Conservation (phyloP, 1,140 invertebrate genomes). For the Bombus balteatus region DNA sequence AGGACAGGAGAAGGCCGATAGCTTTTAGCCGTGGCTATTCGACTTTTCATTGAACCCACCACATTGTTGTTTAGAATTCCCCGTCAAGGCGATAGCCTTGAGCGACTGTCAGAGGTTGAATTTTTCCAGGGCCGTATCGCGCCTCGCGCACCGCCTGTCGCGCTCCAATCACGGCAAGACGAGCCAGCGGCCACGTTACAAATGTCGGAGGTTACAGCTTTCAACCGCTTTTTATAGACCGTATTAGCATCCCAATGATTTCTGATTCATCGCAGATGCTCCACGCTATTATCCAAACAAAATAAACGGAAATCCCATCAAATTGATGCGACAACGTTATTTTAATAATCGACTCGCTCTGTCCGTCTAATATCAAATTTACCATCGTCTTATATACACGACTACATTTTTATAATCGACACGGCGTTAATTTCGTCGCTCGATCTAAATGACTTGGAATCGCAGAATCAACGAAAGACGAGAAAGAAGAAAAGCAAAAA, state of each 20-base stretch:
- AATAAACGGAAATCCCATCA: neutral
- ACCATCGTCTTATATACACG: too few species aligned
- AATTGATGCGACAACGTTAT: neutral
- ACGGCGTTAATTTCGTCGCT: neutral
- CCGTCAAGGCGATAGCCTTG: conserved; percentile 8
- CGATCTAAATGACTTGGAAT: neutral
- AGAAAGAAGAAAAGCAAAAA: neutral
- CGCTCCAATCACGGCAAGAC: conserved; percentile 9
- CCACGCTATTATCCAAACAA: neutral
- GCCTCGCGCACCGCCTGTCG: neutral
- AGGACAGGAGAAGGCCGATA: neutral
- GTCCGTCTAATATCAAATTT: neutral
- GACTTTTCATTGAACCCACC: conserved; percentile 21
- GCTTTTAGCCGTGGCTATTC: neutral
- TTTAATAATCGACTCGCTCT: neutral
- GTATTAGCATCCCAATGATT: conserved; percentile 53
- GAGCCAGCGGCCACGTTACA: conserved; percentile 24
- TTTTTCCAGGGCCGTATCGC: conserved; percentile 40
- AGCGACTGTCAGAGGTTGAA: conserved; percentile 21
- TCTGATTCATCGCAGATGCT: conserved; percentile 38
- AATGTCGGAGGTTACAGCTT: conserved; percentile 57
- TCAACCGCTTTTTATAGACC: conserved; percentile 47
- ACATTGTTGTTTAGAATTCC: conserved; percentile 29
- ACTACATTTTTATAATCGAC: neutral
- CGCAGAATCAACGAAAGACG: too few species aligned